Evolutionary conservation across 2,797 vertebrate genomes (phyloP).

Genomic region (Rhinogobio ventralis): DNA sequence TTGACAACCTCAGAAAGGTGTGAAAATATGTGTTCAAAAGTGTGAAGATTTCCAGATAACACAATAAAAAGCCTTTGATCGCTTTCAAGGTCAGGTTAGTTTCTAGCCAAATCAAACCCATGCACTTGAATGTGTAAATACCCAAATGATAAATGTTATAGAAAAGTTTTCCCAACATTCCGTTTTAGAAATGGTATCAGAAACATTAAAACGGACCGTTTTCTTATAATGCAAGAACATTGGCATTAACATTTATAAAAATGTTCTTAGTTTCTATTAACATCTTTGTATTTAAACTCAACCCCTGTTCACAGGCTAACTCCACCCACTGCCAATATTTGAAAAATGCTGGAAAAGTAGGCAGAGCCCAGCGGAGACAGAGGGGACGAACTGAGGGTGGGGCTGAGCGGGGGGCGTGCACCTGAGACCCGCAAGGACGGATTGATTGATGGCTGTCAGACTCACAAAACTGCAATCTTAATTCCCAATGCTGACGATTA

Average conservation of each 20-base stretch:
- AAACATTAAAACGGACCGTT: background rate
- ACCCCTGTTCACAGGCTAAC: too few species aligned
- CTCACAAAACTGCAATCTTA: too few species aligned
- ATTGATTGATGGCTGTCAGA: too few species aligned
- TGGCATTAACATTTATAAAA: too few species aligned
- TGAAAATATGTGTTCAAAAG: slow-evolving; percentile 46
- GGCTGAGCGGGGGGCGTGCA: too few species aligned
- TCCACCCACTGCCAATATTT: too few species aligned
- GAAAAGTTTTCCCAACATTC: background rate
- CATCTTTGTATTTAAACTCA: background rate
- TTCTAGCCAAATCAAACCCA: slow-evolving; percentile 1
- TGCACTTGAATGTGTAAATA: background rate
- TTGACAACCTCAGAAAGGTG: slow-evolving; percentile 63
- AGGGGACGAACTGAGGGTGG: too few species aligned
- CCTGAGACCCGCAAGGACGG: too few species aligned
- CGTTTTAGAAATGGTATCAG: background rate
- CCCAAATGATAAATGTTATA: background rate
- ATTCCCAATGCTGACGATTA: too few species aligned
- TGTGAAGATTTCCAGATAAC: slow-evolving; percentile 41
- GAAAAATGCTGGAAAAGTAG: too few species aligned
- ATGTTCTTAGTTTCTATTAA: background rate
- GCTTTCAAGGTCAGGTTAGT: slow-evolving; percentile 36
- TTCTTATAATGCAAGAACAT: background rate
- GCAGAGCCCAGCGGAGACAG: too few species aligned
- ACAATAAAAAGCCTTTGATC: slow-evolving; percentile 29